Base-by-base conservation (phyloP, 2,888 invertebrate genomes). In the Drosophila eohydei region DNA sequence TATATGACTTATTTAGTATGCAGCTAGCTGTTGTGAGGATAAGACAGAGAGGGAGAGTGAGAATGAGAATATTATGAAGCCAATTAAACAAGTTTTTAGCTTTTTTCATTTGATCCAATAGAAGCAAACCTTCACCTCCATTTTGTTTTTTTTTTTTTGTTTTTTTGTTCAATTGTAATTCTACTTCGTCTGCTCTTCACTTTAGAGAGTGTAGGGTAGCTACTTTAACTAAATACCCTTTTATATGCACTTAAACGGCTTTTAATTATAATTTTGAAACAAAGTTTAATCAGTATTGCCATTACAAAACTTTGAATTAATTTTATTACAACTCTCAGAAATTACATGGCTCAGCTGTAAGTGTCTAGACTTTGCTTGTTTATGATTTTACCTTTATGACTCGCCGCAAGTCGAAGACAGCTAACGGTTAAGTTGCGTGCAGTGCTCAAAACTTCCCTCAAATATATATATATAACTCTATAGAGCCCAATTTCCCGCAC, bases 381-480 rank as follows among this genome's bases (percentile, higher is more conserved):
- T 84, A 80, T 72, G 83, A 77, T 72, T 78, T 81, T 74, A 78
- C 81, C 80, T 80, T 80, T 71, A 71, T 72, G 80, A 66, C 80
- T 76, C 52, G 75, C 58, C 32, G 28, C 43, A 41, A 63, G 66
- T 60, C 63, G 79, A 74, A 79, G 80, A 62, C 67, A 71, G 65
- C 61, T 60, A 68, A 75, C 62, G 71, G 61, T 63, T 71, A 78
- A 86, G 74, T 88, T 83, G 83, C 88, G 83, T 83, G 83, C 83
- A 70, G 55, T 32, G 46, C 48, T 59, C 67, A 51, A 62, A 71
- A 40, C 51, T 57, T 41, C 30, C 26, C 61, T 51, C 60, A 66
- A 78, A 69, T 52, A 9, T 38, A 36, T 51, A 51, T 36, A 14
- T 38, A 74, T 74, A 77, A 63, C 79, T 74, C 66, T 66, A 67